Base-by-base conservation (phyloP, 2,888 invertebrate genomes). In the Incurvaria masculella region DNA sequence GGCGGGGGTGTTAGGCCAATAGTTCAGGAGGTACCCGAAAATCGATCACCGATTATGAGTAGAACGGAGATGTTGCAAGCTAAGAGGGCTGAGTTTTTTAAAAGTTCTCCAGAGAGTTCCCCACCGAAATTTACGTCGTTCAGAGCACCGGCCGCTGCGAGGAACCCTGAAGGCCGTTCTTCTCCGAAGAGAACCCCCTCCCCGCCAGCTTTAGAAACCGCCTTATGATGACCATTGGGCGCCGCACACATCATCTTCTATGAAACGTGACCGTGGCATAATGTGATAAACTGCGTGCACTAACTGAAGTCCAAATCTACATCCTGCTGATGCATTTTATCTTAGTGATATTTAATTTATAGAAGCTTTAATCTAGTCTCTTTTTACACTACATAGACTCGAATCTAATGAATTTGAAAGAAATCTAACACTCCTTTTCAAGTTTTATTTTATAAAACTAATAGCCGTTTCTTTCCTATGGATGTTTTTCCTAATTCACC, bases 171-270 rank as follows among this genome's bases (percentile, higher is more conserved):
- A 44, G 11, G 6, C 14, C 4, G 59, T 19, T 72, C 74, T 42
- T 71, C 73, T 16, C 73, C 75, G 49, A 64, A 65, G 54, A 69
- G 71, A 48, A 68, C 68, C 52, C 61, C 65, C 46, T 67, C 80
- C 41, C 81, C 82, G 16, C 76, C 79, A 42, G 81, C 84, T 11
- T 69, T 85, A 57, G 85, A 85, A 74, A 85, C 85, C 51, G 83
- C 85, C 51, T 84, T 85, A 78, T 79, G 79, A 80, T 79, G 62
- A 58, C 33, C 33, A 19, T 19, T 27, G 42, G 10, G 23, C 47
- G 4, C 23, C 23, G 50, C 46, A 47, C 39, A 26, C 11, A 41
- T 49, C 48, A 72, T 72, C 72, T 69, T 73, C 64, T 58, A 57
- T 52, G 59, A 59, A 58, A 59, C 46, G 45, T 48, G 47, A 44